Percentiles rank a stretch among this genome's conserved stretches.
These are phyloP conservation scores for Pachymerium ferrugineum DNA, from an alignment of 2,888 invertebrate species.

Conservation along the genomic window DNA sequence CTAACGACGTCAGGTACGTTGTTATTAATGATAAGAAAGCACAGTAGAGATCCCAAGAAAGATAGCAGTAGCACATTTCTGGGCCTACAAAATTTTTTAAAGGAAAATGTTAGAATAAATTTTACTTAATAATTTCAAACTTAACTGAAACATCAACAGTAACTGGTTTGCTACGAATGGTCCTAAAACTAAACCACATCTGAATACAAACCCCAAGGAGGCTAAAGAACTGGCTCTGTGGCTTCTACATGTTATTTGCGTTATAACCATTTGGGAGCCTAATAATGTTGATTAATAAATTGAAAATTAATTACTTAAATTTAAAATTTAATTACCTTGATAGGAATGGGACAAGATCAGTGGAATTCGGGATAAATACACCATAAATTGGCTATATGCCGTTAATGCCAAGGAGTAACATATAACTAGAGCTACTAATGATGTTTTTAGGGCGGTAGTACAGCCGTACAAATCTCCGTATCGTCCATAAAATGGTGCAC, in stretches of 20 bases:
- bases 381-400: background rate
- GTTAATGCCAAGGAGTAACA: background rate
- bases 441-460: background rate
- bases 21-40: background rate
- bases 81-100: background rate
- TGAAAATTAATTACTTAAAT: background rate
- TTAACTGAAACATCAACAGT: background rate
- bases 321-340: background rate
- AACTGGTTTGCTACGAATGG: background rate
- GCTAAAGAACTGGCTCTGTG: background rate
- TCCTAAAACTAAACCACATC: background rate
- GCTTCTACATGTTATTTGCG: background rate
- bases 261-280: background rate
- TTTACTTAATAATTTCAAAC: background rate
- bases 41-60: background rate
- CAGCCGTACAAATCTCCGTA: background rate
- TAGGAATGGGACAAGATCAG: background rate
- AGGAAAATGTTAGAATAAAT: background rate
- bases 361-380: background rate
- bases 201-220: background rate
- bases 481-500: background rate
- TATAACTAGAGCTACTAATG: background rate
- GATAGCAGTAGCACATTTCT: background rate
- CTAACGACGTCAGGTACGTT: background rate
- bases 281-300: background rate